A percentile compares a stretch with the other conserved stretches of the same genome.
These are phyloP conservation scores for Habrosyne pyritoides DNA, from an alignment of 2,888 invertebrate genomes.

Conservation along the genomic window DNA sequence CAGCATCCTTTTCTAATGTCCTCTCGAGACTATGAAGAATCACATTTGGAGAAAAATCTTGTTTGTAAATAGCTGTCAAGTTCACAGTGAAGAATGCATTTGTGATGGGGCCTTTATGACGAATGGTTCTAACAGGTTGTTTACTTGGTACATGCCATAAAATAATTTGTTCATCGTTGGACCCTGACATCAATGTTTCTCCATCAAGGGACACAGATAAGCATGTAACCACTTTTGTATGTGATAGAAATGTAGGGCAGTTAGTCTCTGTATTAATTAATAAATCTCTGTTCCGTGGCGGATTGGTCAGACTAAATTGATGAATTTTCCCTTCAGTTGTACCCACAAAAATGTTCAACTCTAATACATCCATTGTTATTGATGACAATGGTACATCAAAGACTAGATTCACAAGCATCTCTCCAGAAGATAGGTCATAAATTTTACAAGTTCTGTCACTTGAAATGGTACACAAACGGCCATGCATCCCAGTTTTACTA, in stretches of 20 bases:
- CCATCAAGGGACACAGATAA: constrained; percentile 89
- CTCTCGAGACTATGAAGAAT: constrained; percentile 86
- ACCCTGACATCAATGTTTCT: constrained; percentile 89
- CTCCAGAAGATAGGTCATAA: constrained; percentile 89
- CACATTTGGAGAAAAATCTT: constrained; percentile 82
- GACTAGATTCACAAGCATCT: constrained; percentile 87
- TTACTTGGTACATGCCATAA: constrained; percentile 92
- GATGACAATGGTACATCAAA: constrained; percentile 88
- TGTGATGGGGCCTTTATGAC: constrained; percentile 89
- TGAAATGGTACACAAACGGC: constrained; percentile 90
- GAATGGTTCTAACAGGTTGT: constrained; percentile 87
- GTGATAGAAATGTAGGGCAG: constrained; percentile 85
- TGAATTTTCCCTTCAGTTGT: constrained; percentile 88
- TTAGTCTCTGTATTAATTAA: constrained; percentile 83
- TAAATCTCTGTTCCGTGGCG: constrained; percentile 87
- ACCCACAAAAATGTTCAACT: constrained; percentile 90
- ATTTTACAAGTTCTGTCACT: constrained; percentile 92
- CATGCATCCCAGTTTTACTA: constrained; percentile 87
- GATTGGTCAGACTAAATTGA: constrained; percentile 86
- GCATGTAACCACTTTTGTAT: constrained; percentile 87
- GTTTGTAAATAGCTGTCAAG: constrained; percentile 83
- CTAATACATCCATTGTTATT: constrained; percentile 87
- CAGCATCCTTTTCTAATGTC: constrained; percentile 81
- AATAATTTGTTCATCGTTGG: constrained; percentile 88
- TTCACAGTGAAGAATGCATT: constrained; percentile 87